Evolutionary conservation across 2,888 invertebrate genomes (phyloP).

Genomic region (Homarus gammarus): DNA sequence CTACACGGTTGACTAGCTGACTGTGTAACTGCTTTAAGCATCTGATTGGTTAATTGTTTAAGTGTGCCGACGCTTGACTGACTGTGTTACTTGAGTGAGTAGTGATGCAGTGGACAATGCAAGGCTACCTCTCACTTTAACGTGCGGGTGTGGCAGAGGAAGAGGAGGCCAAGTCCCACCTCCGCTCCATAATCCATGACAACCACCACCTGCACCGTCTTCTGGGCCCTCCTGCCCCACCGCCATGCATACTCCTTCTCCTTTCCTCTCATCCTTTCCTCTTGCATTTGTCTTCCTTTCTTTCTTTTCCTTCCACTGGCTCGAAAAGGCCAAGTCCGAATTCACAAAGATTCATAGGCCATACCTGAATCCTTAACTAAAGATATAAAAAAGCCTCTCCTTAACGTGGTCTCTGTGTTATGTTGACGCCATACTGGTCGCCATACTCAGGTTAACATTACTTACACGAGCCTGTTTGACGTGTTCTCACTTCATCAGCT

Average conservation of each 20-base stretch:
- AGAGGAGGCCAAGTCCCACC: not conserved
- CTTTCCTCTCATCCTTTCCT: not conserved
- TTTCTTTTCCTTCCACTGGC: too few relatives aligned
- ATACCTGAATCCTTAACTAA: too few relatives aligned
- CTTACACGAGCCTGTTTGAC: not conserved
- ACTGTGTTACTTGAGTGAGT: too few relatives aligned
- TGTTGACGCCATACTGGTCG: not conserved
- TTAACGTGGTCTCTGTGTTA: not conserved
- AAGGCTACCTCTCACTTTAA: not conserved
- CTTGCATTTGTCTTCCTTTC: too few relatives aligned
- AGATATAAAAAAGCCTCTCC: too few relatives aligned
- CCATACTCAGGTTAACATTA: not conserved
- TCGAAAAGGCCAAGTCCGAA: too few relatives aligned
- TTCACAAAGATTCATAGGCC: too few relatives aligned
- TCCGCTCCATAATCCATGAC: not conserved
- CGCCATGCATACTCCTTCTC: not conserved
- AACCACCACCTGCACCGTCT: slow-evolving; percentile 25
- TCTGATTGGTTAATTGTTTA: too few relatives aligned
- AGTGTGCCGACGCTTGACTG: too few relatives aligned
- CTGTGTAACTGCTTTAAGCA: too few relatives aligned
- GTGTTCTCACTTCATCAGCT: not conserved
- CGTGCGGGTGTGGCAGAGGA: not conserved
- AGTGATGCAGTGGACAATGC: too few relatives aligned
- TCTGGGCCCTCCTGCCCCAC: not conserved
- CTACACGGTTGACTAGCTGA: too few relatives aligned